Percentiles rank a stretch among this genome's conserved stretches.
These are phyloP conservation scores for Lontra canadensis DNA, from an alignment of 2,113 vertebrate genomes.

Conservation along the genomic window DNA sequence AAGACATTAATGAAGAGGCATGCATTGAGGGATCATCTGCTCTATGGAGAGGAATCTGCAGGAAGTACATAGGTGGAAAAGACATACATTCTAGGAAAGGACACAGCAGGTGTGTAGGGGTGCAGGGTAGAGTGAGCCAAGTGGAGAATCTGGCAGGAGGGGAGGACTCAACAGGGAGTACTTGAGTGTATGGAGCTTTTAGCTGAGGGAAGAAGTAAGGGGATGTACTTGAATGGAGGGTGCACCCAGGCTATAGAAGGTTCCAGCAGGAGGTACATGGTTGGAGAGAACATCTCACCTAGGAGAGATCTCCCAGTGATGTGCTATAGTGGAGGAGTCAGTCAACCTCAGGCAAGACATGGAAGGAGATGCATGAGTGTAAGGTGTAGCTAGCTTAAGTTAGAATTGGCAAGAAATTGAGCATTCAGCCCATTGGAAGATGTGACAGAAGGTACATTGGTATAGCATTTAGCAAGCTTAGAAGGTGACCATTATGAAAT, in stretches of 20 bases:
- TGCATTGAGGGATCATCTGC: neutral
- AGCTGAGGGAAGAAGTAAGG: neutral
- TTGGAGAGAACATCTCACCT: neutral
- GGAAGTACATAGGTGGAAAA: neutral
- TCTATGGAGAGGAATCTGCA: neutral
- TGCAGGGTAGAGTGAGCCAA: neutral
- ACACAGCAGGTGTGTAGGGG: neutral
- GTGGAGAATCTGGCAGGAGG: neutral
- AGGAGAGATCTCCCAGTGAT: neutral
- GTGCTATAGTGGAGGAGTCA: neutral
- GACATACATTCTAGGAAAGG: neutral
- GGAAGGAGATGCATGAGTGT: neutral
- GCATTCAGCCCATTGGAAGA: neutral
- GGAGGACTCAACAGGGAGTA: neutral
- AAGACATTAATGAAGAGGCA: neutral
- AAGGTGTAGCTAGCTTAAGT: neutral
- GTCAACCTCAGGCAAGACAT: neutral
- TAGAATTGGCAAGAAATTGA: neutral
- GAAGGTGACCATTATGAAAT: neutral
- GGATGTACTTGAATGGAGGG: neutral
- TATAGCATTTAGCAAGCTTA: neutral
- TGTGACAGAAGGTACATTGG: neutral
- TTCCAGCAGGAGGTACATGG: neutral
- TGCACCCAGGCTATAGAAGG: neutral
- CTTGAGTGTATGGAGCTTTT: neutral